Evolutionary conservation across 2,113 vertebrate genomes (phyloP).

Genomic region (Odocoileus hemionus): DNA sequence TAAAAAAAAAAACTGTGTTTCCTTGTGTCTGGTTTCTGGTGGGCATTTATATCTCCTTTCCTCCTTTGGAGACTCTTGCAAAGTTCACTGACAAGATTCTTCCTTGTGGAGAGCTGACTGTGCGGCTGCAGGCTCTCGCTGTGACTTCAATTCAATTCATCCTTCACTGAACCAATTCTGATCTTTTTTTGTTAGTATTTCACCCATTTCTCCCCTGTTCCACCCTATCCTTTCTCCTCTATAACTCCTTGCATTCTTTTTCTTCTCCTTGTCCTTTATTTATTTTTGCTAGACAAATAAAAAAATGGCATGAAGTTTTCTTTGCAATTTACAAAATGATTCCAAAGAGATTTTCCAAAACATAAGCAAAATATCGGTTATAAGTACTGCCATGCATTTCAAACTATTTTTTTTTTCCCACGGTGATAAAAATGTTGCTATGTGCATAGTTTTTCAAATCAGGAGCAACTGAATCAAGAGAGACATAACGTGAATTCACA

Average conservation of each 20-base stretch:
- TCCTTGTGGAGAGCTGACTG: neutral
- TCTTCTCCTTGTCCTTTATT: neutral
- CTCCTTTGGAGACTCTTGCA: slow-evolving; percentile 25
- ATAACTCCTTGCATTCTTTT: neutral
- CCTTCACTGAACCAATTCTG: neutral
- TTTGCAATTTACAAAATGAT: slow-evolving; percentile 41
- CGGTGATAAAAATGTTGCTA: neutral
- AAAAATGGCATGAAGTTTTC: neutral
- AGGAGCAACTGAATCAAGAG: neutral
- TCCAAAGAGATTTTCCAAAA: slow-evolving; percentile 47
- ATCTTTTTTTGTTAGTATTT: slow-evolving; percentile 47
- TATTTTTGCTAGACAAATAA: neutral
- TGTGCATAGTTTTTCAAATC: neutral
- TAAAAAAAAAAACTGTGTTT: slow-evolving; percentile 39
- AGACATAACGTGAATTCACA: neutral
- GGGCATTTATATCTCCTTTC: slow-evolving; percentile 42
- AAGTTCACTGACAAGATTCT: slow-evolving; percentile 31
- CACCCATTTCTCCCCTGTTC: slow-evolving; percentile 1
- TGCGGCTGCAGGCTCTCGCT: neutral
- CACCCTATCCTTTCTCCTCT: neutral
- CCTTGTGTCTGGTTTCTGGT: slow-evolving; percentile 56
- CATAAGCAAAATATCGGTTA: slow-evolving; percentile 10
- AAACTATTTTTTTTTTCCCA: neutral
- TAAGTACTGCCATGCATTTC: neutral
- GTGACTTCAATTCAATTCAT: neutral